Evolutionary conservation across 1,140 invertebrate species (phyloP).

Genomic region (Orius insidiosus): DNA sequence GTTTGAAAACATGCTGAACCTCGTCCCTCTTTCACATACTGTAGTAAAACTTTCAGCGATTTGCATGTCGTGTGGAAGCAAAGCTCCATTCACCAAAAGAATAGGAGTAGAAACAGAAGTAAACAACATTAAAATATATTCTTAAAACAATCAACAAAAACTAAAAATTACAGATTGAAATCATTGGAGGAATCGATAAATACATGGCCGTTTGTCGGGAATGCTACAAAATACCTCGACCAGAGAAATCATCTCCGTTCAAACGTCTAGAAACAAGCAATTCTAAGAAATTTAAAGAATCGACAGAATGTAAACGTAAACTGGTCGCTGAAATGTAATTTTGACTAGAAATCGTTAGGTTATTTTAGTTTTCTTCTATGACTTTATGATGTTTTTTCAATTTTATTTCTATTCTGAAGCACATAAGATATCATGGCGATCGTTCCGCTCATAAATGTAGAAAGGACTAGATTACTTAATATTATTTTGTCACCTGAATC

Average conservation of each 20-base stretch:
- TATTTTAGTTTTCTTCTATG: too few relatives aligned
- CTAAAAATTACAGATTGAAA: conserved; percentile 27
- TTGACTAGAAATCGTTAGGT: neutral
- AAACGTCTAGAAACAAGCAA: conserved; percentile 10
- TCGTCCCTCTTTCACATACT: conserved; percentile 42
- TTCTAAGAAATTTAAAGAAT: too few relatives aligned
- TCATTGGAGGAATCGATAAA: conserved; percentile 43
- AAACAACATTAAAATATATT: too few relatives aligned
- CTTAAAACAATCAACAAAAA: neutral
- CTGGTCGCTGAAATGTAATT: neutral
- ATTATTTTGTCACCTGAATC: conserved; percentile 45
- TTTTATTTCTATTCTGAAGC: conserved; percentile 7
- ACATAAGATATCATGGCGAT: conserved; percentile 13
- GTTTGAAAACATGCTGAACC: conserved; percentile 37
- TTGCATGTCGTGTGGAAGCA: conserved; percentile 39
- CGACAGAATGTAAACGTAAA: neutral
- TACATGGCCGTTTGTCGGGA: conserved; percentile 40
- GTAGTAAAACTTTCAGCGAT: conserved; percentile 43
- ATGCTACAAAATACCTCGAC: conserved; percentile 27
- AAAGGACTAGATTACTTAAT: conserved; percentile 42
- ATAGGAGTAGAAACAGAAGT: conserved; percentile 26
- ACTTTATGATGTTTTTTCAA: neutral
- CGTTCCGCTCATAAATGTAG: conserved; percentile 33
- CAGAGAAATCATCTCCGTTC: conserved; percentile 18
- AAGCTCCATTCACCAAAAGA: conserved; percentile 41